A percentile compares a stretch with the other conserved stretches of the same genome.
phyloP scores from a whole-genome alignment of 64 coral and sea anemone species.

The Dendrophyllia cribrosa region DNA sequence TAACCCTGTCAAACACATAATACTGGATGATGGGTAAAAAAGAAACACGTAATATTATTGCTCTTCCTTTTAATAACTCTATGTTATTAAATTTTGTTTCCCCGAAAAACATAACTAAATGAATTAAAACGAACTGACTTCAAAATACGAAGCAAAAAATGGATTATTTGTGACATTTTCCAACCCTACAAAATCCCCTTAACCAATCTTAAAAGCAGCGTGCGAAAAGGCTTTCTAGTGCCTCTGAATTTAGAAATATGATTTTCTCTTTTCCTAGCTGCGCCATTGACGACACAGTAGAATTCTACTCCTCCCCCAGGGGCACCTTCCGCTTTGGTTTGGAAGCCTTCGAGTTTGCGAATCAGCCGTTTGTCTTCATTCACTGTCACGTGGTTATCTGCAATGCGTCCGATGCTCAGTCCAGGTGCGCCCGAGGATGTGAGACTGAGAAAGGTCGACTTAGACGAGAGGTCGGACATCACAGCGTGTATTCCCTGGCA shows the following conservation, averaged over 20 bases:
- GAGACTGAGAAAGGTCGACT: neutral
- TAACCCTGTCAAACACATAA: slow-evolving; percentile 21
- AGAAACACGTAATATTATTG: neutral
- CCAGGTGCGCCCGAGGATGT: neutral
- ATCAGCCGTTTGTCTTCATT: slow-evolving; percentile 6
- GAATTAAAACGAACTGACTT: too few relatives aligned
- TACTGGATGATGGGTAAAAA: slow-evolving; percentile 49
- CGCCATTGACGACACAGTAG: neutral
- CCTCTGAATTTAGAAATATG: neutral
- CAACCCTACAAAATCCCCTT: too few relatives aligned
- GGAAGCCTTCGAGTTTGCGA: neutral
- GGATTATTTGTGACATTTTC: too few relatives aligned
- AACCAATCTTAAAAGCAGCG: too few relatives aligned
- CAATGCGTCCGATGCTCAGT: neutral
- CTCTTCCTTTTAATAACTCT: neutral
- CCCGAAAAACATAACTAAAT: too few relatives aligned
- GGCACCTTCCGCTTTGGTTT: neutral
- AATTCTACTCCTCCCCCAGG: neutral
- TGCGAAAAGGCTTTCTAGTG: neutral
- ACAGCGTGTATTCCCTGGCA: neutral
- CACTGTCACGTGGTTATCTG: slow-evolving; percentile 15
- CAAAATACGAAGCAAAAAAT: too few relatives aligned
- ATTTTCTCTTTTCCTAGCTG: neutral
- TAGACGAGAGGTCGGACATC: neutral
- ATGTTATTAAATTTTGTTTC: too few relatives aligned